Evolutionary conservation across 2,113 vertebrate species (phyloP), one percentile per base, ranked within the genome.

Genomic region (Apodemus speciosus): DNA sequence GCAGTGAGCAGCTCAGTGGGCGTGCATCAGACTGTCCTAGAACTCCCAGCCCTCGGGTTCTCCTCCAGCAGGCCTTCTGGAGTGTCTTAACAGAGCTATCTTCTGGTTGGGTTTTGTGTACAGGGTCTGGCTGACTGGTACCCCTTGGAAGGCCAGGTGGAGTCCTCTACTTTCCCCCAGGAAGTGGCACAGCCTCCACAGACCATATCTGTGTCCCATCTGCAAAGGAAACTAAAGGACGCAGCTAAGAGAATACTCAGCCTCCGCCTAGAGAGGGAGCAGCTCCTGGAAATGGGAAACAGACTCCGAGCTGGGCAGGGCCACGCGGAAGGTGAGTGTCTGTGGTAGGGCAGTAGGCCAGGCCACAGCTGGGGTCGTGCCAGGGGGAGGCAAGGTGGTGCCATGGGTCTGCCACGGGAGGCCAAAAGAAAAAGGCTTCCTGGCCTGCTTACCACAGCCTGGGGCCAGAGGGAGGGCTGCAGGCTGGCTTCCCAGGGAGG

Each of bases 231-330:
- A 88, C 98, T 99, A 79, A 98, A 98, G 95, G 98, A 98, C 97
- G 99, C 99, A 0, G 96, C 97, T 32, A 97, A 95, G 40, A 98
- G 96, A 83, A 99, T 99, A 58, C 97, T 97, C 32, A 80, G 94
- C 83, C 97, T 99, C 85, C 98, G 93, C 96, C 97, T 95, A 85
- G 99, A 99, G 92, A 99, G 98, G 84, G 98, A 96, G 69, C 99
- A 99, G 93, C 98, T 99, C 89, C 98, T 99, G 72, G 99, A 99
- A 95, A 97, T 99, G 96, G 98, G 98, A 93, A 99, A 99, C 97
- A 95, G 98, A 86, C 98, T 99, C 38, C 98, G 98, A 2, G 98
- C 98, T 0, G 98, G 98, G 96, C 97, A 98, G 13, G 91, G 93
- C 30, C 43, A 7, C 1, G 11, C 40, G 3, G 6, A 8, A 46